Base-by-base conservation (phyloP, 2,113 vertebrate species). In the Pan paniscus region DNA sequence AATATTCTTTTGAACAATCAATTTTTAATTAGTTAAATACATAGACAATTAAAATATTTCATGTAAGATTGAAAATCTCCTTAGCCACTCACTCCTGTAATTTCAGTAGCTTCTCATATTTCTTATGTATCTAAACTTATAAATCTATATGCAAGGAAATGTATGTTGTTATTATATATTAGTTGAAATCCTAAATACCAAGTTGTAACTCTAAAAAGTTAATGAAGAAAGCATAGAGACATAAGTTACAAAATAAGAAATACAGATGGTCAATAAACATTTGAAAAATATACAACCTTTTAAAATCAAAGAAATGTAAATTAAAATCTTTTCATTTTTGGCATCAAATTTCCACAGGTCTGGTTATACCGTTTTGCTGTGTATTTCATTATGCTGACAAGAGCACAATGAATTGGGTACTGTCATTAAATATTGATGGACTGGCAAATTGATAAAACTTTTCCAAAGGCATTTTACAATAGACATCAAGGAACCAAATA, bases 31-130 rank as follows among this genome's bases (percentile, higher is more conserved):
- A 50, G 14, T 35, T 80, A 81, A 95, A 68, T 67, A 30, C 11
- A 46, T 46, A 89, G 12, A 8, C n/a, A 82, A 68, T 78, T 79
- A 70, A 95, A 89, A 68, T 50, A 68, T 50, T 86, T 90, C 40
- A n/a, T 43, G n/a, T 17, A 35, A 93, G 16, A 9, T 59, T 85
- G 38, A 46, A 85, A 64, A 80, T 80, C 46, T 73, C 52, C 85
- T 73, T 75, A 48, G 7, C 7, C 14, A 59, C 30, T 9, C 14
- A 59, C 30, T 9, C 7, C 17, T 35, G 20, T 52, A 6, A 79
- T 81, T 38, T 93, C 27, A 70, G 50, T 22, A 70, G 35, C 14
- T n/a, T 76, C 50, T 76, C 73, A 59, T 32, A 52, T 84, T 82
- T 90, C 16, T 16, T 67, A 1, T 80, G 43, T 55, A n/a, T 57